A percentile compares a stretch with the other conserved stretches of the same genome.
Conservation (phyloP, 2,888 invertebrate species). For the Frankliniella intonsa region DNA sequence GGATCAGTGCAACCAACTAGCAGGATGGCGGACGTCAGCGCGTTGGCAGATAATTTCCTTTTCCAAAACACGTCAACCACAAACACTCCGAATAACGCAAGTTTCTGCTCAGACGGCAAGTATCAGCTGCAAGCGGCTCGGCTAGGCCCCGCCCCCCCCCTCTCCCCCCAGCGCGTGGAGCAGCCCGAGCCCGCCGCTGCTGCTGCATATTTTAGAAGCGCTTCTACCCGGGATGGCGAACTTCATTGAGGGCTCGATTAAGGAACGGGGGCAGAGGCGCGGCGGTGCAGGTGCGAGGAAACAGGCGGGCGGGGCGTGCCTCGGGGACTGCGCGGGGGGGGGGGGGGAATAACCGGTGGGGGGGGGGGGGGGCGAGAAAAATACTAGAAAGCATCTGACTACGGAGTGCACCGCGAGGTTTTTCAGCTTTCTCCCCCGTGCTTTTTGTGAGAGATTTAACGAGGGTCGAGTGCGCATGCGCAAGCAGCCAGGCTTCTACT, state of each 20-base stretch:
- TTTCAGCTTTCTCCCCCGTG: too few species aligned
- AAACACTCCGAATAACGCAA: neutral
- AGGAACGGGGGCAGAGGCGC: neutral
- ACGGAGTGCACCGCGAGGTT: too few species aligned
- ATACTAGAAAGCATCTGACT: too few species aligned
- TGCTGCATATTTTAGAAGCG: slow-evolving; percentile 1
- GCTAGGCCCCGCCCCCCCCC: too few species aligned
- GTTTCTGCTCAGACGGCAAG: slow-evolving; percentile 7
- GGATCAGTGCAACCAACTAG: neutral
- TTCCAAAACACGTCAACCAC: too few species aligned
- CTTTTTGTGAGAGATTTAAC: too few species aligned
- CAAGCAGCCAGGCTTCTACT: too few species aligned
- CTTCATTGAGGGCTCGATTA: slow-evolving; percentile 19
- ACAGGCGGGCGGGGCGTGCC: neutral
- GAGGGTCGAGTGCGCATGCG: too few species aligned
- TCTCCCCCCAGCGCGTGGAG: too few species aligned
- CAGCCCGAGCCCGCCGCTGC: too few species aligned
- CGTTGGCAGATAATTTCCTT: neutral
- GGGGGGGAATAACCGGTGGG: neutral
- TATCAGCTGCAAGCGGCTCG: too few species aligned
- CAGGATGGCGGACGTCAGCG: neutral
- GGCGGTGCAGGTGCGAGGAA: neutral
- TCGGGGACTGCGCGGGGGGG: too few species aligned
- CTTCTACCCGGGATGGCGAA: neutral
- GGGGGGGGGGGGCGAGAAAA: neutral